Evolutionary conservation across 2,797 vertebrate genomes (phyloP).

Genomic region (Peromyscus melanophrys): DNA sequence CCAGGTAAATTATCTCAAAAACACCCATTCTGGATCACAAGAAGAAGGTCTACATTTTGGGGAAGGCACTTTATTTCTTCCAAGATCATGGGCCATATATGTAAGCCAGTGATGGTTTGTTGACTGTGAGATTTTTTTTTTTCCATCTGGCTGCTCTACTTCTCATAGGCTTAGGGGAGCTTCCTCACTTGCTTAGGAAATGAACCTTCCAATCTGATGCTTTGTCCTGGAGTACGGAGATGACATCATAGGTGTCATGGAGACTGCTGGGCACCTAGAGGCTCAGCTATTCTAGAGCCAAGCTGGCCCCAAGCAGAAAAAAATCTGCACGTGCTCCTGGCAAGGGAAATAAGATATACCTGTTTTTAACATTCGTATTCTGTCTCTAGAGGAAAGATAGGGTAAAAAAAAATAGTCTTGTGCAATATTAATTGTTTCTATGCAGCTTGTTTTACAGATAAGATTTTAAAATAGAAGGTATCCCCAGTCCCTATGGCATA

Average conservation of each 20-base stretch:
- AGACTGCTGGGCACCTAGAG: background rate
- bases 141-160: background rate
- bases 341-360: rapidly evolving
- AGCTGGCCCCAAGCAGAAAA: background rate
- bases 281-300: background rate
- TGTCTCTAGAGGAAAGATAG: background rate
- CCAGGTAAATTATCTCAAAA: background rate
- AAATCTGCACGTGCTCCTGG: background rate
- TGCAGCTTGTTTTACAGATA: conserved; percentile 4
- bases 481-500: background rate
- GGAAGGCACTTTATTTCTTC: background rate
- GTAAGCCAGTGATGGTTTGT: background rate
- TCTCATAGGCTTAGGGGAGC: background rate
- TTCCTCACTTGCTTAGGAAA: background rate
- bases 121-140: background rate
- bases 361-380: background rate
- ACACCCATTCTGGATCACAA: background rate
- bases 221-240: background rate
- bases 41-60: background rate
- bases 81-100: background rate
- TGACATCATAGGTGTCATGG: background rate
- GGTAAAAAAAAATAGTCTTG: background rate
- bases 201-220: background rate
- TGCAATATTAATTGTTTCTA: background rate
- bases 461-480: background rate